A percentile compares a stretch with the other conserved stretches of the same genome.
Conservation (phyloP, 2,888 invertebrate genomes). For the Lasius platythorax region DNA sequence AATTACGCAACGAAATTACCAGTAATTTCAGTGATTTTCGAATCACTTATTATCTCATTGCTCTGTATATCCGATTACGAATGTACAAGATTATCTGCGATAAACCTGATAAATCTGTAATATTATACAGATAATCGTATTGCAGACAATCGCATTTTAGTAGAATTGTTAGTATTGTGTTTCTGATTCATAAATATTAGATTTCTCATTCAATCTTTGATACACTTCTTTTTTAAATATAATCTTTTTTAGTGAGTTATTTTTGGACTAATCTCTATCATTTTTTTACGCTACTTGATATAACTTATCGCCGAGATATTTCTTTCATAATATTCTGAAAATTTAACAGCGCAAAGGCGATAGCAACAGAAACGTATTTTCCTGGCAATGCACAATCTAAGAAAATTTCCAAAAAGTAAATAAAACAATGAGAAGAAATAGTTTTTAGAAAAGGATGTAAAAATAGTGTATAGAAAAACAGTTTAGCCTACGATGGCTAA, state of each 20-base stretch:
- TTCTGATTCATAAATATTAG: not conserved
- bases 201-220: not conserved
- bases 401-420: not conserved
- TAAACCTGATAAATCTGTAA: not conserved
- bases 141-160: not conserved
- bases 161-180: not conserved
- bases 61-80: not conserved
- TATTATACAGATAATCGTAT: not conserved
- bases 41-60: not conserved
- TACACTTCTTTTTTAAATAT: not conserved
- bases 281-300: not conserved
- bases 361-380: not conserved
- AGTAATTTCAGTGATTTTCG: not conserved
- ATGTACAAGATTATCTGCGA: not conserved
- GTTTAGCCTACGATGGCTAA: not conserved
- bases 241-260: not conserved
- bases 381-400: not conserved
- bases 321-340: not conserved
- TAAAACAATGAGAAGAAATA: not conserved
- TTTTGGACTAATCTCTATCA: not conserved
- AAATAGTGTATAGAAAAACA: slow-evolving; percentile 18
- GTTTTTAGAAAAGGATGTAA: not conserved
- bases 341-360: not conserved
- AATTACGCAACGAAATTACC: not conserved
- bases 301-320: not conserved